phyloP scores from a whole-genome alignment of 37 sponge, comb jelly and placozoan species.

The Theonella swinhoei region DNA sequence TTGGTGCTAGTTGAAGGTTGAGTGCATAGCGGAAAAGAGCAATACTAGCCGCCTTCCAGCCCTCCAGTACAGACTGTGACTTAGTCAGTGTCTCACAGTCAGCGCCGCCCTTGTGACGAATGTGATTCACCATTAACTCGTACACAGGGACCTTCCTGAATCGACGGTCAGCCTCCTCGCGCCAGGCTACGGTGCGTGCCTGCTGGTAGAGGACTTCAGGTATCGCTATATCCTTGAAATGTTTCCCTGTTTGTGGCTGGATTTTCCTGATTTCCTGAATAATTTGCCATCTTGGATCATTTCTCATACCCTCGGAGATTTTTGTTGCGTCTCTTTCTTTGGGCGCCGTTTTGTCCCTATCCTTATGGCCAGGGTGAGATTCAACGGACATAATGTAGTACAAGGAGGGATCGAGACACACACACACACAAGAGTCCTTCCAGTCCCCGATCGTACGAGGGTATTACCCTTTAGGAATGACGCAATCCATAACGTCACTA shows the following conservation, averaged over 20 bases:
- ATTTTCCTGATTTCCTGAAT: conserved; percentile 4
- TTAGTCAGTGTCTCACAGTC: background rate
- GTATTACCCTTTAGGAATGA: no score
- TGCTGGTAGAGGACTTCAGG: background rate
- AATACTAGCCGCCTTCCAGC: conserved; percentile 35
- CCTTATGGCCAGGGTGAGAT: no score
- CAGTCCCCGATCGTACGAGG: no score
- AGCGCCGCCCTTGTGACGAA: background rate
- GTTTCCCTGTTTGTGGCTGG: background rate
- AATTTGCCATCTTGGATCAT: background rate
- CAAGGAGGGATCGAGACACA: no score
- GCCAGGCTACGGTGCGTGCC: background rate
- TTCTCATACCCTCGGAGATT: background rate
- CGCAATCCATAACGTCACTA: no score
- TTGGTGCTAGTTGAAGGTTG: conserved; percentile 54
- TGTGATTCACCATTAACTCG: conserved; percentile 3
- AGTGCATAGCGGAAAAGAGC: conserved; percentile 48
- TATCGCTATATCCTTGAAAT: conserved; percentile 7
- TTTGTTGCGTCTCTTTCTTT: background rate
- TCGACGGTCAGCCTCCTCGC: background rate
- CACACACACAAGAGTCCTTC: no score
- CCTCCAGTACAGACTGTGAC: conserved; percentile 1
- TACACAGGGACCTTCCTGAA: conserved; percentile 22
- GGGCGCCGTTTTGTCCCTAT: no score
- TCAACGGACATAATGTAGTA: no score